A percentile compares a stretch with the other conserved stretches of the same genome.
Conservation (phyloP, 2,113 vertebrate species). For the Microcebus griseorufus region DNA sequence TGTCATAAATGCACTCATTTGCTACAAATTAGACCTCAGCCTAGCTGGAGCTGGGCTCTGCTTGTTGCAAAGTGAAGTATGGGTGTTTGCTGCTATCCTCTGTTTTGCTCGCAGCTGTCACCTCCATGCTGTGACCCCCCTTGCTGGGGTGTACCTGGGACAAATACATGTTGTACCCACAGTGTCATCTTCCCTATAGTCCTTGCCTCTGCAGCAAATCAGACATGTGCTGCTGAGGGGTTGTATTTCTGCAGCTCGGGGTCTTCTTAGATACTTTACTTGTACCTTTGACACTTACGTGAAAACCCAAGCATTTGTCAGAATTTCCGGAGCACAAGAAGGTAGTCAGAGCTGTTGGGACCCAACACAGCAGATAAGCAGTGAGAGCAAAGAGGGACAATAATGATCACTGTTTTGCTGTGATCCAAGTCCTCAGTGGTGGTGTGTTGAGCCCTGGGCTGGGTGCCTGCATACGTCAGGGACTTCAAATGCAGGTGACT, state of each 20-base stretch:
- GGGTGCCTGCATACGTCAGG: not conserved
- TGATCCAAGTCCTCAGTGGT: not conserved
- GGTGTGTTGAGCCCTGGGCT: too few species aligned
- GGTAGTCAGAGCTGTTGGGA: not conserved
- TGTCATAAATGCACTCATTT: slow-evolving; percentile 25
- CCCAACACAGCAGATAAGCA: not conserved
- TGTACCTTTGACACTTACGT: not conserved
- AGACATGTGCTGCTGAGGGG: not conserved
- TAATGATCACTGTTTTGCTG: too few species aligned
- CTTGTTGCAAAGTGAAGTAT: not conserved
- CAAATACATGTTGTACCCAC: not conserved
- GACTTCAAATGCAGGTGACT: not conserved
- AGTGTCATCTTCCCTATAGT: not conserved
- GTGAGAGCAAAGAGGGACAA: not conserved
- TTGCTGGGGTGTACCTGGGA: not conserved
- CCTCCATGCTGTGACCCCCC: not conserved
- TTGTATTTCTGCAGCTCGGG: not conserved
- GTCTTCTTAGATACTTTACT: not conserved
- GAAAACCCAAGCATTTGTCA: not conserved
- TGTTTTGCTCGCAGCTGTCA: slow-evolving; percentile 12
- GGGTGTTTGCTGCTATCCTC: not conserved
- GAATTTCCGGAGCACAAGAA: not conserved
- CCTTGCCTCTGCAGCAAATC: not conserved
- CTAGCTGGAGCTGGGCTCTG: not conserved
- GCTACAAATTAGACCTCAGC: not conserved